Percentiles rank a stretch among this genome's conserved stretches.
phyloP scores from a whole-genome alignment of 1,140 invertebrate species.

The Drosophila arizonae region DNA sequence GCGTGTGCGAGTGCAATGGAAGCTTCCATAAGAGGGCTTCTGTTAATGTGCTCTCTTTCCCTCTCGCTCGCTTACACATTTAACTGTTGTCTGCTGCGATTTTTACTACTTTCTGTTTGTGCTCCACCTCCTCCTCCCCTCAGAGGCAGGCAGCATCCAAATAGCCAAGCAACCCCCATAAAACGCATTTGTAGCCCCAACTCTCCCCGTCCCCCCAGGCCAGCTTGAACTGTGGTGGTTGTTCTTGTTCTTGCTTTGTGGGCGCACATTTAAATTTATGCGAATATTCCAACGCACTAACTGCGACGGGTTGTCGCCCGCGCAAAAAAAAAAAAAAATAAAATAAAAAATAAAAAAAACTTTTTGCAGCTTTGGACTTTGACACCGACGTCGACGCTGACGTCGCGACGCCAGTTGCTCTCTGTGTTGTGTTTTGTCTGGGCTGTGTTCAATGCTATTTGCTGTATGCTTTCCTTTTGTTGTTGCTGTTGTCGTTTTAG shows the following conservation, averaged over 20 bases:
- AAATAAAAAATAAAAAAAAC: constrained; percentile 26
- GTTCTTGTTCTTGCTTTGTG: constrained; percentile 24
- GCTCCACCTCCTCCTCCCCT: constrained; percentile 37
- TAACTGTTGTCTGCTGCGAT: constrained; percentile 38
- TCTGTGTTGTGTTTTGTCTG: constrained; percentile 29
- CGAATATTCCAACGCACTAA: constrained; percentile 67
- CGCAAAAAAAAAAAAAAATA: constrained; percentile 10
- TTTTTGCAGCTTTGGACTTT: constrained; percentile 65
- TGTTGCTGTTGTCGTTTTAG: constrained; percentile 49
- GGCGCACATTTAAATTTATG: constrained; percentile 77
- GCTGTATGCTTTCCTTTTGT: constrained; percentile 35
- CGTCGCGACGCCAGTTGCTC: constrained; percentile 1
- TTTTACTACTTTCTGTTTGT: constrained; percentile 71
- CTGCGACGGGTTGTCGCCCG: constrained; percentile 48
- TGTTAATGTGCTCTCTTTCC: background rate
- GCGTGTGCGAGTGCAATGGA: constrained; percentile 24
- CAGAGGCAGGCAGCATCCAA: constrained; percentile 41
- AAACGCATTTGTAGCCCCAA: constrained; percentile 60
- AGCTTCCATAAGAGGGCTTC: constrained; percentile 20
- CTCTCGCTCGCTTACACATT: constrained; percentile 43
- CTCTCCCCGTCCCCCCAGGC: no score
- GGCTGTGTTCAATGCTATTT: constrained; percentile 35
- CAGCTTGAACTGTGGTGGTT: constrained; percentile 12
- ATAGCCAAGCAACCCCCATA: constrained; percentile 60
- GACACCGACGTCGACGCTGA: constrained; percentile 26